Conservation (phyloP, 2,797 vertebrate species). For the Thamnophis elegans region DNA sequence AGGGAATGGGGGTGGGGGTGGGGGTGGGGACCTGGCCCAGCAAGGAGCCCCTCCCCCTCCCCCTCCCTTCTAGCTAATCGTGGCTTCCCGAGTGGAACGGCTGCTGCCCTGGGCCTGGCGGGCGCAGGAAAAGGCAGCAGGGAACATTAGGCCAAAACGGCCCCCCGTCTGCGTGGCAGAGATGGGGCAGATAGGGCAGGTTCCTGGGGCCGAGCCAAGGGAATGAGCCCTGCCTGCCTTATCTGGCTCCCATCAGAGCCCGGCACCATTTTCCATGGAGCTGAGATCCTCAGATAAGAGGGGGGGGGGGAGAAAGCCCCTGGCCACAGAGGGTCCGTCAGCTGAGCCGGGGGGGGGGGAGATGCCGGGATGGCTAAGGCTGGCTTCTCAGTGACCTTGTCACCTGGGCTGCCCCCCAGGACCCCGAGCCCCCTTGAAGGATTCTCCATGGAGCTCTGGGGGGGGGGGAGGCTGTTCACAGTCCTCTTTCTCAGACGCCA, state of each 20-base stretch:
- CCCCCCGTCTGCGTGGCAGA: neutral
- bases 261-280: neutral
- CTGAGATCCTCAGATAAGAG: accelerated
- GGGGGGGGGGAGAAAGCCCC: neutral
- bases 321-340: neutral
- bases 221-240: constrained; percentile 15
- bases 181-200: constrained; percentile 59
- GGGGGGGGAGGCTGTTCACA: neutral
- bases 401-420: neutral
- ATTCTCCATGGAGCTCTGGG: neutral
- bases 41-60: neutral
- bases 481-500: neutral
- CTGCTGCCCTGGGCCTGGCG: neutral
- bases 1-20: neutral
- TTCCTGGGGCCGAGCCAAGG: accelerated
- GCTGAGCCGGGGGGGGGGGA: neutral
- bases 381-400: neutral
- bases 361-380: neutral
- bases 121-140: neutral
- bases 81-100: constrained; percentile 4
- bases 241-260: constrained; percentile 1
- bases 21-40: neutral
- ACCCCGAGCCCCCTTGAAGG: neutral
- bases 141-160: neutral
- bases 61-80: neutral